Percentiles rank a stretch among this genome's conserved stretches.
These are phyloP conservation scores for Galleria mellonella DNA, from an alignment of 1,140 invertebrate species.

Conservation along the genomic window DNA sequence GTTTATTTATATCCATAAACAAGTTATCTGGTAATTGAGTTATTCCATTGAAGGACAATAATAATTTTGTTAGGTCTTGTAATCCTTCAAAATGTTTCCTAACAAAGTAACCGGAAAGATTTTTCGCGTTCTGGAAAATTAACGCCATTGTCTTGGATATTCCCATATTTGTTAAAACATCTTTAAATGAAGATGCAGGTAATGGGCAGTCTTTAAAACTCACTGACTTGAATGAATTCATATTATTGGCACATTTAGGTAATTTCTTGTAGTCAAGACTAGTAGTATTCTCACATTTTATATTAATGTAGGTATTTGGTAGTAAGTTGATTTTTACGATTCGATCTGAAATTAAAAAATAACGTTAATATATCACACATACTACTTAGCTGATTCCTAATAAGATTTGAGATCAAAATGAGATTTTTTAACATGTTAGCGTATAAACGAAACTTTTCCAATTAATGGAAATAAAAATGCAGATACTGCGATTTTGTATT, in stretches of 20 bases:
- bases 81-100: constrained; percentile 74
- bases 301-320: constrained; percentile 55
- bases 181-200: constrained; percentile 56
- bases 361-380: neutral
- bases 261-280: constrained; percentile 53
- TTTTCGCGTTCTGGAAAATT: constrained; percentile 65
- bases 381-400: too few species aligned
- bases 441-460: neutral
- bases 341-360: constrained; percentile 40
- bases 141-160: constrained; percentile 58
- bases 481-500: neutral
- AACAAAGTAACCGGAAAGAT: constrained; percentile 64
- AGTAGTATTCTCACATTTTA: constrained; percentile 57
- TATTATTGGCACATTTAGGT: constrained; percentile 52
- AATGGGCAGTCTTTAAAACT: constrained; percentile 67
- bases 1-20: constrained; percentile 74
- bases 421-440: neutral
- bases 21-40: constrained; percentile 75
- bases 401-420: too few species aligned
- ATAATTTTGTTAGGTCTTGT: constrained; percentile 59
- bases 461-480: neutral
- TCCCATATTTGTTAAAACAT: constrained; percentile 57
- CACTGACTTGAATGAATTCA: constrained; percentile 56
- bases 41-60: constrained; percentile 68
- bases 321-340: constrained; percentile 54